Evolutionary conservation across 1,140 invertebrate genomes (phyloP), one percentile per base, ranked within the genome.

Genomic region (Protaetia brevitarsis): DNA sequence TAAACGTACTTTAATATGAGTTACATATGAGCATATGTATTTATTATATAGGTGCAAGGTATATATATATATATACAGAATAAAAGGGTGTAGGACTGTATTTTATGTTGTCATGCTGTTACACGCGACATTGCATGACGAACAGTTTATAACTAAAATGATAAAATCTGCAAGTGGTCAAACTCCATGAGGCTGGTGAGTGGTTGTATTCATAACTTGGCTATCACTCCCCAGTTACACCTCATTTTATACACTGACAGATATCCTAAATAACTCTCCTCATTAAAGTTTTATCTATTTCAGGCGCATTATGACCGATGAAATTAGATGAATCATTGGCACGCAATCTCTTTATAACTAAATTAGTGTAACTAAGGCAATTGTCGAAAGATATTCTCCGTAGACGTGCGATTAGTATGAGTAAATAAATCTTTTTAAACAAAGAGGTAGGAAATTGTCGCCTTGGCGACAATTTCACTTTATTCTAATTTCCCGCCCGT

Each of bases 91-190:
- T 72, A 70, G 67, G 69, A 72, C 69, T 72, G 71, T 72, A 72
- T 70, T 72, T 72, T 72, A 72, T 72, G 66, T 68, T 72, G 71
- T 72, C 71, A 72, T 72, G 71, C 59, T 68, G 34, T 65, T 64
- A 64, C 71, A 72, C 71, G 71, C 71, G 64, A 72, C 60, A 58
- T 72, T 66, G 71, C 71, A 69, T 72, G 71, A 70, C 71, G 58
- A 45, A 68, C 63, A 57, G 66, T 69, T 67, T 70, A 72, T 70
- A 70, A 72, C 65, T 36, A 41, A 28, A 36, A 56, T 65, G 71
- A 72, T 72, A 72, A 37, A 31, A 72, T 72, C 71, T 72, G 56
- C 64, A 67, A 70, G 64, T 64, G 71, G 69, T 67, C 68, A 70
- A 71, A 69, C 68, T 68, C 68, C 65, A 70, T 72, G 64, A 59